A percentile compares a stretch with the other conserved stretches of the same genome.
These are phyloP conservation scores for Cyanoliseus patagonus DNA, from an alignment of 2,113 vertebrate genomes.

Conservation along the genomic window DNA sequence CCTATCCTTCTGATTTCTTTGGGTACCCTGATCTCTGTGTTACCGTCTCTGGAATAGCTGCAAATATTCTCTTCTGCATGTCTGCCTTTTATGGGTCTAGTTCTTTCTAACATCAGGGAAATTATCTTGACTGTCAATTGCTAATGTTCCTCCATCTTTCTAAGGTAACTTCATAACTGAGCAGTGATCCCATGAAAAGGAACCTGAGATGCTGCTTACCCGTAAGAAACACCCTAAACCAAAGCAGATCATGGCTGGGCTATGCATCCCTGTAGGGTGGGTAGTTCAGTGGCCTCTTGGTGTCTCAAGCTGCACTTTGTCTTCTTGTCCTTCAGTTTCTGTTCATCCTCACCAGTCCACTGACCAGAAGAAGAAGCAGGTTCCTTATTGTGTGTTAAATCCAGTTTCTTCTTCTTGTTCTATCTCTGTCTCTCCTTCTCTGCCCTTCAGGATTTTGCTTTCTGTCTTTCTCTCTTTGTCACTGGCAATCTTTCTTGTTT, in stretches of 20 bases:
- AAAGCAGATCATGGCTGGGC: not conserved
- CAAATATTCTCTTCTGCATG: not conserved
- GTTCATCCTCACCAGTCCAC: not conserved
- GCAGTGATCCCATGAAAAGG: not conserved
- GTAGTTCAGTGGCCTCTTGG: not conserved
- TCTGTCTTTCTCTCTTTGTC: not conserved
- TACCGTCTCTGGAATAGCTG: not conserved
- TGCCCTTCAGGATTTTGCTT: not conserved
- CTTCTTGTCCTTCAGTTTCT: not conserved
- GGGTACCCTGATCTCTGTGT: not conserved
- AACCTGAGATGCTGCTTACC: conserved; percentile 61
- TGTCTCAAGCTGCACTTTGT: not conserved
- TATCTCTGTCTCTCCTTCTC: not conserved
- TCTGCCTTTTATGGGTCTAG: not conserved
- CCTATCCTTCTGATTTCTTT: not conserved
- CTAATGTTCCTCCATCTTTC: not conserved
- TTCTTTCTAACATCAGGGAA: not conserved
- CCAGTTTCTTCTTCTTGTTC: not conserved
- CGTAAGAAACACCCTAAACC: conserved; percentile 24
- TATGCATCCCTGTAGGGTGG: not conserved
- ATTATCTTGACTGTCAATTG: not conserved
- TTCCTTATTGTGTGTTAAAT: not conserved
- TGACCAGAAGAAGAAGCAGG: not conserved
- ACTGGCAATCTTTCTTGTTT: not conserved
- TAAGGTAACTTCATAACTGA: not conserved